Conservation (phyloP, 2,113 vertebrate genomes). For the Oriolus oriolus region DNA sequence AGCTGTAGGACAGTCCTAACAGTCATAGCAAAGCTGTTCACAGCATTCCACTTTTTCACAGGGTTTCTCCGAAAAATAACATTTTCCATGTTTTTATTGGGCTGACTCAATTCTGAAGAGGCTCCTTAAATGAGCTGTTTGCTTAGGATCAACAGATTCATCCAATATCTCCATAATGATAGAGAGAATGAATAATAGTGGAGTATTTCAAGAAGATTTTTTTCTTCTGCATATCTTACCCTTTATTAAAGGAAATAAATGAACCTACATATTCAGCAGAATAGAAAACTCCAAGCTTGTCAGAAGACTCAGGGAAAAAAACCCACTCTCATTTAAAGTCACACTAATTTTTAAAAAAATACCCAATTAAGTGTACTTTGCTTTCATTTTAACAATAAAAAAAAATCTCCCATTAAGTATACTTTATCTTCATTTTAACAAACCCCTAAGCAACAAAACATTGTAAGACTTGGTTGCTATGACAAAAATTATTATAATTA, state of each 20-base stretch:
- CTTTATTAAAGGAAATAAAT: not conserved
- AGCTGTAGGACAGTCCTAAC: not conserved
- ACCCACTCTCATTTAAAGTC: not conserved
- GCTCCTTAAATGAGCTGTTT: not conserved
- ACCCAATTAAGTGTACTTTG: slow-evolving; percentile 28
- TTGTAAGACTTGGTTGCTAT: slow-evolving; percentile 4
- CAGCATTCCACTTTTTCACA: not conserved
- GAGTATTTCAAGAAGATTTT: not conserved
- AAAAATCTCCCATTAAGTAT: slow-evolving; percentile 17
- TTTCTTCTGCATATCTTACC: not conserved
- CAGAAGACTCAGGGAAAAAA: not conserved
- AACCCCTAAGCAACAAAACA: slow-evolving; percentile 11
- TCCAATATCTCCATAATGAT: not conserved
- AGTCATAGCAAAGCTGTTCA: not conserved
- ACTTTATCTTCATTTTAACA: slow-evolving; percentile 24
- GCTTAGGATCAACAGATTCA: not conserved
- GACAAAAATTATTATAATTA: slow-evolving; percentile 39
- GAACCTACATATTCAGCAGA: slow-evolving; percentile 12
- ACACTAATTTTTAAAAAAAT: not conserved
- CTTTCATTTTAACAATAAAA: slow-evolving; percentile 2
- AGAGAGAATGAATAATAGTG: not conserved
- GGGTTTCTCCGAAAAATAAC: not conserved
- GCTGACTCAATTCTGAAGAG: not conserved
- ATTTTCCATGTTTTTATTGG: not conserved
- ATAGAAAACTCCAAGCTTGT: slow-evolving; percentile 24